Conservation (phyloP, 2,797 vertebrate species). For the Telmatherina bonti region DNA sequence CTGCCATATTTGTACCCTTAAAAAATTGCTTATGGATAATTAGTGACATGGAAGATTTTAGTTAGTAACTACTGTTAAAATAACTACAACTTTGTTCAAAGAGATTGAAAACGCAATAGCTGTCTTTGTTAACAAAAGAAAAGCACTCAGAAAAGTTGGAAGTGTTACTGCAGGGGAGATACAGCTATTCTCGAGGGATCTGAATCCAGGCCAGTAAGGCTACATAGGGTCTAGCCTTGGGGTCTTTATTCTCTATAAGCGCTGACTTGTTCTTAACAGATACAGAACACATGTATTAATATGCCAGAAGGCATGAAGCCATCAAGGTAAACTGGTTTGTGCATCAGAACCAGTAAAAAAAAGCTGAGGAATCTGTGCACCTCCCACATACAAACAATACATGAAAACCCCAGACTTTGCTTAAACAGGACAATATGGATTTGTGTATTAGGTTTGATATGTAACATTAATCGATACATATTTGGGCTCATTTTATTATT, state of each 20-base stretch:
- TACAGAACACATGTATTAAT: neutral
- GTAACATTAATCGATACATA: neutral
- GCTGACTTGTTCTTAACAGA: constrained; percentile 13
- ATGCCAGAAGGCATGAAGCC: neutral
- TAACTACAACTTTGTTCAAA: neutral
- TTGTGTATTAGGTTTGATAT: neutral
- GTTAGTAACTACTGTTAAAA: neutral
- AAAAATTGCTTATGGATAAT: too few relatives aligned
- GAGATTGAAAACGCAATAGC: neutral
- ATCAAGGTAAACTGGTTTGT: neutral
- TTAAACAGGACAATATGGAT: neutral
- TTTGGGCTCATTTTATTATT: neutral
- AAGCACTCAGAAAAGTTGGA: constrained; percentile 34
- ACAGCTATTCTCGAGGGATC: constrained; percentile 34
- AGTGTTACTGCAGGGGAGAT: constrained; percentile 39
- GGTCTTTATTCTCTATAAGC: constrained; percentile 24
- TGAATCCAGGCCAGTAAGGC: constrained; percentile 36
- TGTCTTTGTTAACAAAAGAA: constrained; percentile 23
- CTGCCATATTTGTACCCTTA: too few relatives aligned
- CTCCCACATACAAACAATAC: neutral
- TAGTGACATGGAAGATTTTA: neutral
- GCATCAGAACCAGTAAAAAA: neutral
- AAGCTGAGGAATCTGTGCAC: neutral
- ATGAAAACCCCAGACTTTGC: neutral
- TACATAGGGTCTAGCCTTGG: constrained; percentile 5